Evolutionary conservation across 2,888 invertebrate species (phyloP), one percentile per base, ranked within the genome.

Genomic region (Disparrhopalites patrizii): DNA sequence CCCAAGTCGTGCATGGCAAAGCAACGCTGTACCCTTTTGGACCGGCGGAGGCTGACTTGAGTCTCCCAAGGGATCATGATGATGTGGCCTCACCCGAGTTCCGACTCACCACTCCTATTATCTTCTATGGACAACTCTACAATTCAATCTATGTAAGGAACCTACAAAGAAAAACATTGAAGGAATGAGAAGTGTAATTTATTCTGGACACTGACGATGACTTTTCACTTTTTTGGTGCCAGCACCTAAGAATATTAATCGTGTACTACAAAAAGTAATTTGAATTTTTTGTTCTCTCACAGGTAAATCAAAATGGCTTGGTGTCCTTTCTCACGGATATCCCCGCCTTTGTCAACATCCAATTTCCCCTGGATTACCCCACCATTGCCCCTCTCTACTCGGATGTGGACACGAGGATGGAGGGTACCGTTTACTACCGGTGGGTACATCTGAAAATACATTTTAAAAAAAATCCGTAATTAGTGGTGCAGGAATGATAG

Each of bases 251-350:
- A n/a, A n/a, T n/a, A n/a, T n/a, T n/a, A n/a, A n/a, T n/a, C n/a
- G n/a, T n/a, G n/a, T n/a, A n/a, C n/a, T n/a, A n/a, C n/a, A n/a
- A n/a, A n/a, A 25, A 51, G 20, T 31, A 28, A 3, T 28, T 30
- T 23, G 13, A 18, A 52, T 23, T 51, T n/a, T 61, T 50, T 3
- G 27, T 27, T 20, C n/a, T n/a, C n/a, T 36, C 27, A 20, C 82
- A 96, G 96, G 88, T 96, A 66, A 95, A 94, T 80, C 87, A 88
- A 77, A 93, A 91, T 80, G 96, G 96, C 52, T 84, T 94, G 18
- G 79, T 96, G 33, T 91, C 95, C 5, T 95, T 96, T 78, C 84
- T 89, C 77, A 87, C 90, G n/a, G 90, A 93, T 75, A 88, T 95
- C 71, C 86, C 91, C 7, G 85, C 85, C 58, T 96, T 92, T 79